phyloP scores from a whole-genome alignment of 2,797 vertebrate genomes.

The Triplophysa bombifrons region DNA sequence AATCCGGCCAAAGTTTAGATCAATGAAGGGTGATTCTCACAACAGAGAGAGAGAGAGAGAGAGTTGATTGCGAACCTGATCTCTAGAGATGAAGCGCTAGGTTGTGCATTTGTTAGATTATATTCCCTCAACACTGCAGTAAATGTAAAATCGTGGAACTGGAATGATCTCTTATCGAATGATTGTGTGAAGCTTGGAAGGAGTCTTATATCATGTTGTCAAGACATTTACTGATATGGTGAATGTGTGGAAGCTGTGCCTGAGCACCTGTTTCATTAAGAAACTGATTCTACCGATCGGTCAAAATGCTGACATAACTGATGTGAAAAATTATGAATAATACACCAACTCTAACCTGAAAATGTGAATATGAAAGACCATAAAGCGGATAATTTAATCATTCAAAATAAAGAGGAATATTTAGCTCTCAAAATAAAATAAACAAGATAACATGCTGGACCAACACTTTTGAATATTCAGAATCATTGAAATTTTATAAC shows the following conservation, averaged over 20 bases:
- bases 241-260: background rate
- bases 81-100: background rate
- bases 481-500: no score
- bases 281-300: slow-evolving; percentile 15
- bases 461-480: no score
- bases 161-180: background rate
- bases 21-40: slow-evolving; percentile 7
- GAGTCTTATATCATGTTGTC: background rate
- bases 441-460: no score
- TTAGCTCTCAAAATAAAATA: no score
- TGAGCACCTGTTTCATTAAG: slow-evolving; percentile 26
- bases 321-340: background rate
- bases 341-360: background rate
- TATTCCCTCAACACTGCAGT: background rate
- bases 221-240: background rate
- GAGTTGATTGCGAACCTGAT: background rate
- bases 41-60: background rate
- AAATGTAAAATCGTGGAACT: background rate
- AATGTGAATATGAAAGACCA: background rate
- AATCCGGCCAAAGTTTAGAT: slow-evolving; percentile 34
- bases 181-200: background rate
- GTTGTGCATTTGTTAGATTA: background rate
- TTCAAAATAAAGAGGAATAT: no score
- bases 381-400: no score
- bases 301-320: slow-evolving; percentile 22